A percentile compares a stretch with the other conserved stretches of the same genome.
These are phyloP conservation scores for Diabrotica undecimpunctata DNA, from an alignment of 1,140 invertebrate species.

Conservation along the genomic window DNA sequence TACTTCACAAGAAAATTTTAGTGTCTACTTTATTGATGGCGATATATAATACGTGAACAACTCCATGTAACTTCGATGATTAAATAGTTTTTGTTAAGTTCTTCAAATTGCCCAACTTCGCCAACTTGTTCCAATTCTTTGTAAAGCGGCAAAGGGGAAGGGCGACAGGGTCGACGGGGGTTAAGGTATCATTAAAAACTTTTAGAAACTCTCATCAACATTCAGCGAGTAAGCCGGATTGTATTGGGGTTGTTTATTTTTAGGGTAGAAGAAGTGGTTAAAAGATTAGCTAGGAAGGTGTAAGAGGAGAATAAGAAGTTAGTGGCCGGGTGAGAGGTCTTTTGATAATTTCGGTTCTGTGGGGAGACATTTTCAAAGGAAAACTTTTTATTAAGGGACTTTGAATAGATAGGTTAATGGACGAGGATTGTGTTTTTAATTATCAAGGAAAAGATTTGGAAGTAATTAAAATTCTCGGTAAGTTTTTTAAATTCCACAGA, in stretches of 20 bases:
- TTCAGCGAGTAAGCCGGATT: slow-evolving; percentile 1
- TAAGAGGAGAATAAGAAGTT: background rate
- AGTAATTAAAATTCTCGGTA: no score
- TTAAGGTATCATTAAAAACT: background rate
- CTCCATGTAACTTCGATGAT: background rate
- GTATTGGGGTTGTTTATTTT: slow-evolving; percentile 2
- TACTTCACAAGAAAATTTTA: no score
- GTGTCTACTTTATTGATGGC: no score
- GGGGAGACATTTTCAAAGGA: no score
- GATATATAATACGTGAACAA: no score
- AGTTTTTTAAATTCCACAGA: no score
- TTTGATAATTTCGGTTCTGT: no score
- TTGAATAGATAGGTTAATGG: no score
- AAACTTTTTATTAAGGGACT: no score
- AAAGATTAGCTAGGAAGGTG: slow-evolving; percentile 2
- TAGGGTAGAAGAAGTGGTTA: background rate
- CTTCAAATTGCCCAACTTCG: background rate
- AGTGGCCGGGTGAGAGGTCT: background rate
- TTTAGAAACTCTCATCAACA: background rate
- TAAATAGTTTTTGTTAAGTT: background rate
- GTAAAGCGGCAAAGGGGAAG: background rate
- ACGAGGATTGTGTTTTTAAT: no score
- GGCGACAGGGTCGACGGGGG: no score
- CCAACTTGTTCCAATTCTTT: background rate
- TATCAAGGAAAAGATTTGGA: no score